A percentile compares a stretch with the other conserved stretches of the same genome.
phyloP scores from a whole-genome alignment of 2,113 vertebrate genomes.

The Istiophorus platypterus region DNA sequence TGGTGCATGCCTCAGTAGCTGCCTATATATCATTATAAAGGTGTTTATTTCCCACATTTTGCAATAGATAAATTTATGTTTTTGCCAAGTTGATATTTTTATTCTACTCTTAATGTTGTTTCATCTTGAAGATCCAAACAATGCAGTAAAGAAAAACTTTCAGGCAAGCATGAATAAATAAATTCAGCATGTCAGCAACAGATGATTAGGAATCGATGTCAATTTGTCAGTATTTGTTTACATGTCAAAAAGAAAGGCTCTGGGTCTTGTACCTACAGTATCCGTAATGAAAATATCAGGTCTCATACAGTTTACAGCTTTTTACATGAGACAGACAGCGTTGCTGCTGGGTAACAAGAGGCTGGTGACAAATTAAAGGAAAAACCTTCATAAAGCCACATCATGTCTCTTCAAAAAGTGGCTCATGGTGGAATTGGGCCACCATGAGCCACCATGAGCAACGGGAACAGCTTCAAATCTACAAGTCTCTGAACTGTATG shows the following conservation, averaged over 20 bases:
- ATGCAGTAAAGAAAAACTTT: constrained; percentile 25
- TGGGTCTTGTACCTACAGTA: constrained; percentile 10
- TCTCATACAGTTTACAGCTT: constrained; percentile 48
- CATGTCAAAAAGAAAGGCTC: constrained; percentile 12
- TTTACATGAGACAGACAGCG: constrained; percentile 37
- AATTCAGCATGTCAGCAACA: constrained; percentile 17
- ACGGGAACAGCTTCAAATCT: too few species aligned
- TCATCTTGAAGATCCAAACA: constrained; percentile 11
- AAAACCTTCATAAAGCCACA: too few species aligned
- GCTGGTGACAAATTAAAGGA: too few species aligned
- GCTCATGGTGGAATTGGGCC: too few species aligned
- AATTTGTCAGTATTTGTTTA: constrained; percentile 30
- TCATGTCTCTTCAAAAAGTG: too few species aligned
- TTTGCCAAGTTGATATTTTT: not conserved
- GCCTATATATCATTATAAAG: not conserved
- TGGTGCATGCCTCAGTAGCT: constrained; percentile 1
- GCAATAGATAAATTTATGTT: not conserved
- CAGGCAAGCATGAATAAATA: not conserved
- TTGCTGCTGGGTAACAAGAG: constrained; percentile 21
- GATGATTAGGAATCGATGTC: constrained; percentile 26
- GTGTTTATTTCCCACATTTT: constrained; percentile 33
- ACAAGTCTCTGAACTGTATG: too few species aligned
- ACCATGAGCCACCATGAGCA: too few species aligned
- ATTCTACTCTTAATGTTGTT: not conserved
- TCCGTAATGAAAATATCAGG: constrained; percentile 59